Base-by-base conservation (phyloP, 2,113 vertebrate genomes). In the Podarcis raffonei region DNA sequence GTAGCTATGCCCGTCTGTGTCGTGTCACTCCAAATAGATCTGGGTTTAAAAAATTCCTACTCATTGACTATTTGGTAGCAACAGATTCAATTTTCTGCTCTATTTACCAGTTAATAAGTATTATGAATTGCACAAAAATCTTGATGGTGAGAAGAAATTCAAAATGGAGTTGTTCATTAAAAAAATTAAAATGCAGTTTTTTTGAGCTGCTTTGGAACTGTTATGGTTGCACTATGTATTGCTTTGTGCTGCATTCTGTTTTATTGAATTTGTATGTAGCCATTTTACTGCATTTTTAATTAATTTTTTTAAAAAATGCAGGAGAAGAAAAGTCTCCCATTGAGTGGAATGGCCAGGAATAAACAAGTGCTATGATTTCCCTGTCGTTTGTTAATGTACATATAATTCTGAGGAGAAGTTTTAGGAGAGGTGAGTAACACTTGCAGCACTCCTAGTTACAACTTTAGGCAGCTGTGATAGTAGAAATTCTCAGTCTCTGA, bases 81-180 rank as follows among this genome's bases (percentile, higher is more conserved):
- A 80, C 48, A 92, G 48, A 87, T 85, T 65, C 85, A 77, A 69
- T 91, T 53, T 89, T 85, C 59, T 94, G 59, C n/a, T 91, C 71
- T 86, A n/a, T 80, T 84, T 91, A 86, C 3, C 37, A 78, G 48
- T 86, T 87, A 90, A 88, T 16, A 79, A 75, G 25, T 84, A 80
- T 65, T 88, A 53, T 48, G 75, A 48, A 62, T 23, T 66, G 90
- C 37, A 68, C 18, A 32, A 89, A 82, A 87, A 89, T 72, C 69
- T 77, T 90, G 80, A 83, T 80, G 59, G 59, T 3, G 59, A 62
- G 18, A 16, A 62, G 59, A 18, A 62, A 62, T 62, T 39, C 53
- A 68, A 66, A 69, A 85, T 39, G n/a, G 3, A 23, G 13, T 35
- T 81, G 92, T 62, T 62, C 59, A 16, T 62, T 62, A 18, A 18